Base-by-base conservation (phyloP, 2,113 vertebrate species). In the Planiliza haematocheilus region DNA sequence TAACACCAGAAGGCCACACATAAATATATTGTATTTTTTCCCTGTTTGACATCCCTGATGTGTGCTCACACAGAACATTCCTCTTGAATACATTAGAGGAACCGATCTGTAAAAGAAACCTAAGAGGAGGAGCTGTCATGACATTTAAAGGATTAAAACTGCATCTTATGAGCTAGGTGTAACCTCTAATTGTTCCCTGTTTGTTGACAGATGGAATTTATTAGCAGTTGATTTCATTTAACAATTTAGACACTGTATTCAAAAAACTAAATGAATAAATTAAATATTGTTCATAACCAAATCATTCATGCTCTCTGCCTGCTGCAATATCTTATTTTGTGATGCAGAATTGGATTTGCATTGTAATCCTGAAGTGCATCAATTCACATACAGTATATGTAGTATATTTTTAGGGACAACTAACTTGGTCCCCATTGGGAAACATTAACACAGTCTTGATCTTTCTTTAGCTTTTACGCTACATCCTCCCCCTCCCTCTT, bases 401-500 rank as follows among this genome's bases (percentile, higher is more conserved):
- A 30, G 3, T 30, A 30, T 5, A 30, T 30, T 30, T 30, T 30
- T 30, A 30, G 24, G 24, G 20, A 41, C 8, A 49, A 53, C 49
- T 20, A 65, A 66, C 7, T 4, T 37, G 24, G 16, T 17, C 48
- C 50, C 39, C 12, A 18, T n/a, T 5, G 1, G 18, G n/a, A 51
- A 60, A 49, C 18, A 49, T 9, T 36, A 49, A 36, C 49, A 20
- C 51, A 43, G 30, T 70, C 70, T 56, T 67, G 48, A 66, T 72
- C 60, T 52, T 34, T 66, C 48, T 37, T 8, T 20, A 56, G 63
- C 36, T 72, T 57, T 76, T 52, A 52, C 6, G 45, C 18, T 21
- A 38, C 65, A 66, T 82, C 68, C 24, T 50, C 39, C 55, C 18
- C 62, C 78, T 70, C 50, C 8, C 10, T 38, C 69, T 72, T 57